These are phyloP conservation scores for Micrasema minimum DNA, from an alignment of 1,140 invertebrate species.

Conservation along the genomic window DNA sequence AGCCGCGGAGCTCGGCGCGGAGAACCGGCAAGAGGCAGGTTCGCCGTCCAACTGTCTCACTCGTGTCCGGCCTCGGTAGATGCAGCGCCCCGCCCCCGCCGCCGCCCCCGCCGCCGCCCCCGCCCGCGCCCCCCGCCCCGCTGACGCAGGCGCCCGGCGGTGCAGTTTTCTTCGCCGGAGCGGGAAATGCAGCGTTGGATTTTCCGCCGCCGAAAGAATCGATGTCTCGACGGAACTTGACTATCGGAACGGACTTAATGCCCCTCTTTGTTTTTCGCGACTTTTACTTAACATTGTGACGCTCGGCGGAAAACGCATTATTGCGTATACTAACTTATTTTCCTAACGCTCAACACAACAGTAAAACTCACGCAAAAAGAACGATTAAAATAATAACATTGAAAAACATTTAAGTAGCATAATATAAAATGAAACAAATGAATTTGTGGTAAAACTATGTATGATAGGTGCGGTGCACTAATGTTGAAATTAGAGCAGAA, in stretches of 20 bases:
- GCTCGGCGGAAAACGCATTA: too few relatives aligned
- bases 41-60: slow-evolving; percentile 48
- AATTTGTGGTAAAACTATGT: too few relatives aligned
- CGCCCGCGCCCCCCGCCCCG: not conserved
- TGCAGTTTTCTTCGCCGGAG: slow-evolving; percentile 44
- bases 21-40: slow-evolving; percentile 36
- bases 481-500: too few relatives aligned
- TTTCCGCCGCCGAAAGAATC: slow-evolving; percentile 46
- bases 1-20: slow-evolving; percentile 38
- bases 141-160: slow-evolving; percentile 35
- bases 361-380: too few relatives aligned
- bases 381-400: too few relatives aligned
- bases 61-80: slow-evolving; percentile 17
- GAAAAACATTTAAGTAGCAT: too few relatives aligned
- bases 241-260: slow-evolving; percentile 14
- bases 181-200: slow-evolving; percentile 44
- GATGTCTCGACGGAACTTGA: slow-evolving; percentile 36
- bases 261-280: too few relatives aligned
- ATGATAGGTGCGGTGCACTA: too few relatives aligned
- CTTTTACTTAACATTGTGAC: too few relatives aligned
- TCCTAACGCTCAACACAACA: too few relatives aligned
- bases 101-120: not conserved
- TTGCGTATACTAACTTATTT: too few relatives aligned
- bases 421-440: too few relatives aligned
- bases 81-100: slow-evolving; percentile 6